Evolutionary conservation across 1,140 invertebrate genomes (phyloP), one percentile per base, ranked within the genome.

Genomic region (Camponotus pennsylvanicus): DNA sequence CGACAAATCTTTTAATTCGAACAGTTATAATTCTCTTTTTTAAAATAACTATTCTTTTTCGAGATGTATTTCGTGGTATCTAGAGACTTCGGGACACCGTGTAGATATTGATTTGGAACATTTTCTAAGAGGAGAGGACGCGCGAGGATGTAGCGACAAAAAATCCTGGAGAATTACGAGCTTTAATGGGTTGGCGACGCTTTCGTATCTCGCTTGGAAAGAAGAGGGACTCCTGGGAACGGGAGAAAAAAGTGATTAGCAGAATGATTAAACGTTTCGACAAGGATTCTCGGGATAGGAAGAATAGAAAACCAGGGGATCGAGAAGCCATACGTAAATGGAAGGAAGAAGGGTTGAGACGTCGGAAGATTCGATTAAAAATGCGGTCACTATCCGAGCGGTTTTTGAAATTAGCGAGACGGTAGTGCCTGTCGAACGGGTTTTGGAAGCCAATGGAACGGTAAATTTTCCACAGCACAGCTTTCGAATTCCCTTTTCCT

Each of bases 321-420:
- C 52, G 75, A 1, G 66, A 18, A 59, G 34, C 42, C 21, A 42
- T 64, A 4, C 45, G 64, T 18, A 37, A 32, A 52, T 49, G 40
- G 21, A 8, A 34, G 6, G 8, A 13, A 34, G 6, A 4, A 7
- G 18, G 8, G 18, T 4, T 0, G 59, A 78, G 52, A 40, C 52
- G 40, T 66, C 75, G 45, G 40, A 27, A 80, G 76, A 89, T 86
- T 88, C 76, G 83, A 88, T 89, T 89, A 89, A 88, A 89, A 88
- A 59, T 37, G 63, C 71, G 82, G 86, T 75, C 52, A 73, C 13
- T 45, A 34, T 64, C 34, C 64, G 61, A 73, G 77, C 37, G 69
- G 70, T 61, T 87, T 27, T 79, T 63, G 59, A 88, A 88, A 88
- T 89, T 86, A 88, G 71, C 82, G 52, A 77, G 86, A 15, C 45